Evolutionary conservation across 2,113 vertebrate species (phyloP).

Genomic region (Phylloscopus trochiloides): DNA sequence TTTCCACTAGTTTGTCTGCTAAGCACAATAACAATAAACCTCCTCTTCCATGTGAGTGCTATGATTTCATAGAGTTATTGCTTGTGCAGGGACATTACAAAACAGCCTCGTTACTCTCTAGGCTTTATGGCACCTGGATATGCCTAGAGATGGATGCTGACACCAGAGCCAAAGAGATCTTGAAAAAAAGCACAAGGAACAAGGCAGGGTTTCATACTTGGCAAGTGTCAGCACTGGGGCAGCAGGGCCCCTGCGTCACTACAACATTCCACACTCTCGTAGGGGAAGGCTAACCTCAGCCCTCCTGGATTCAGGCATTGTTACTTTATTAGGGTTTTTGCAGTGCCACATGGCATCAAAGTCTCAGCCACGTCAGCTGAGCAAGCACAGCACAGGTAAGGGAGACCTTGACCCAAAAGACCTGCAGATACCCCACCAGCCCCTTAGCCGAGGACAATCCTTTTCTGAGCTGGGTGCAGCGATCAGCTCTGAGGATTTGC

Average conservation of each 20-base stretch:
- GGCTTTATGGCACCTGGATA: background rate
- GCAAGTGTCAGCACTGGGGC: background rate
- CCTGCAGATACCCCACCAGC: background rate
- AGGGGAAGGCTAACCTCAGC: background rate
- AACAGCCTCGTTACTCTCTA: background rate
- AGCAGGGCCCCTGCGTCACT: background rate
- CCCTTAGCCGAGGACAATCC: accelerated
- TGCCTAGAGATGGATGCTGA: background rate
- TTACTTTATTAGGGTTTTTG: background rate
- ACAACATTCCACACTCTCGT: background rate
- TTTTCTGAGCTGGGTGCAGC: background rate
- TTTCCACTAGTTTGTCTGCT: background rate
- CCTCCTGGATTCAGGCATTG: background rate
- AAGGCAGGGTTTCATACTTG: background rate
- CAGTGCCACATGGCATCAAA: background rate
- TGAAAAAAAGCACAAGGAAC: background rate
- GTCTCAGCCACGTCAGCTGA: background rate
- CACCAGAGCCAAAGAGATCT: background rate
- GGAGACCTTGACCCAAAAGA: background rate
- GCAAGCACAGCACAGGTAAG: background rate
- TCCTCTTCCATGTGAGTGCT: background rate
- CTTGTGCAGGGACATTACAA: background rate
- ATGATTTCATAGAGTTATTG: background rate
- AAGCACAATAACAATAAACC: background rate
- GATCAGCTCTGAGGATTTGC: background rate